Evolutionary conservation across 2,888 invertebrate species (phyloP).

Genomic region (Heliconius ismenius): DNA sequence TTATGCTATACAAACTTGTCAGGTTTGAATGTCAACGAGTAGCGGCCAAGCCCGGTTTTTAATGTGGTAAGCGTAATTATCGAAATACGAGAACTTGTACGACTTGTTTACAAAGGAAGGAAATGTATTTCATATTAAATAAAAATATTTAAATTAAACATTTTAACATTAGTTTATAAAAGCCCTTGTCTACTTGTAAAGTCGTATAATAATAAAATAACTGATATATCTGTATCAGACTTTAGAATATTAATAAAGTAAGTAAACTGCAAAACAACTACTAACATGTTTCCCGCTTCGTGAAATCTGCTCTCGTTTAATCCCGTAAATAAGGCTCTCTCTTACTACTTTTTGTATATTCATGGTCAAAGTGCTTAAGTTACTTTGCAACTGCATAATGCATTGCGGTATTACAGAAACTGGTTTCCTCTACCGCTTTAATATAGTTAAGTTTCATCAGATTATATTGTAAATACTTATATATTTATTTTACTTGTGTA

Average conservation of each 20-base stretch:
- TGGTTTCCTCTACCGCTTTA: constrained; percentile 4
- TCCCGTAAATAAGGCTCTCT: constrained; percentile 44
- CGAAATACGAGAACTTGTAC: constrained; percentile 6
- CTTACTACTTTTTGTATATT: constrained; percentile 51
- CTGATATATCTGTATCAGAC: no score
- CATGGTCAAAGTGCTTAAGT: constrained; percentile 45
- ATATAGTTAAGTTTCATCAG: neutral
- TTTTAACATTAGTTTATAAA: neutral
- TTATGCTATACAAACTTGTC: constrained; percentile 51
- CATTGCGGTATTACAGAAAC: constrained; percentile 53
- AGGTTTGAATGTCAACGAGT: constrained; percentile 51
- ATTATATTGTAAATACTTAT: neutral
- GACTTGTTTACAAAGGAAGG: neutral
- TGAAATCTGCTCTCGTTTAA: constrained; percentile 18
- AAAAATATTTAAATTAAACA: neutral
- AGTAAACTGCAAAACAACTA: neutral
- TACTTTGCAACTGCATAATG: constrained; percentile 51
- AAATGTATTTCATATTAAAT: neutral
- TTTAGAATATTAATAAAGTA: constrained; percentile 6
- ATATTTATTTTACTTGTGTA: neutral
- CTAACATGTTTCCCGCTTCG: neutral
- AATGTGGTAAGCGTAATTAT: constrained; percentile 23
- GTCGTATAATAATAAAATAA: neutral
- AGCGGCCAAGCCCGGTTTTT: constrained; percentile 5
- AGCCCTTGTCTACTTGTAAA: neutral